phyloP scores from a whole-genome alignment of 37 sponge, comb jelly and placozoan species.

The Amphimedon queenslandica region DNA sequence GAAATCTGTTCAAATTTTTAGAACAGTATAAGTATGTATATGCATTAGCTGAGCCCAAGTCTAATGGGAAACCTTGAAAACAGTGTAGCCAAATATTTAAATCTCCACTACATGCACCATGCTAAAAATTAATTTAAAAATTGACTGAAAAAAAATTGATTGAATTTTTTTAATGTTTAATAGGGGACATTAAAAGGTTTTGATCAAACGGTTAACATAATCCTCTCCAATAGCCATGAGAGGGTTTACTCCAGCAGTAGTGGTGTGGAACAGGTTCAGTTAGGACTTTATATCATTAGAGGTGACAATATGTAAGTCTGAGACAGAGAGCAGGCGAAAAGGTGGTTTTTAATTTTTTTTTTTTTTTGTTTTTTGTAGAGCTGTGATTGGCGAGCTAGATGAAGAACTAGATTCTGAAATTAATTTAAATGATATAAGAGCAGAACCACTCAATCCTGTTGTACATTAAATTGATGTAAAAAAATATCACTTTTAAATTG shows the following conservation, averaged over 20 bases:
- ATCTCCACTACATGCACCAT: too few species aligned
- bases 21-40: too few species aligned
- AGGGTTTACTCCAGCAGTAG: slow-evolving; percentile 84
- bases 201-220: slow-evolving; percentile 96
- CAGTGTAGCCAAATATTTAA: too few species aligned
- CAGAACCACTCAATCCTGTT: slow-evolving; percentile 93
- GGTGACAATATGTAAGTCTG: slow-evolving; percentile 97
- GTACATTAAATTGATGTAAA: slow-evolving; percentile 78
- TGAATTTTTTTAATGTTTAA: too few species aligned
- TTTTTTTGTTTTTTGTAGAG: slow-evolving; percentile 65
- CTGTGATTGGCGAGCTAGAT: slow-evolving; percentile 95
- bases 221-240: slow-evolving; percentile 88
- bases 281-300: slow-evolving; percentile 96
- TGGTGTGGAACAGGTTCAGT: slow-evolving; percentile 92
- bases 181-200: slow-evolving; percentile 94
- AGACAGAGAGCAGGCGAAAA: too few species aligned
- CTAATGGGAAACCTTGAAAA: too few species aligned
- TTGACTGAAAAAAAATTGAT: too few species aligned
- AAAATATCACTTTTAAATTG: too few species aligned
- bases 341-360: too few species aligned
- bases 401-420: slow-evolving; percentile 88
- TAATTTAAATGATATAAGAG: slow-evolving; percentile 78
- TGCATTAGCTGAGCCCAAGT: too few species aligned
- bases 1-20: neutral
- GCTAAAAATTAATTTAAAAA: too few species aligned